Conservation (phyloP, 2,113 vertebrate genomes). For the Gila orcuttii region DNA sequence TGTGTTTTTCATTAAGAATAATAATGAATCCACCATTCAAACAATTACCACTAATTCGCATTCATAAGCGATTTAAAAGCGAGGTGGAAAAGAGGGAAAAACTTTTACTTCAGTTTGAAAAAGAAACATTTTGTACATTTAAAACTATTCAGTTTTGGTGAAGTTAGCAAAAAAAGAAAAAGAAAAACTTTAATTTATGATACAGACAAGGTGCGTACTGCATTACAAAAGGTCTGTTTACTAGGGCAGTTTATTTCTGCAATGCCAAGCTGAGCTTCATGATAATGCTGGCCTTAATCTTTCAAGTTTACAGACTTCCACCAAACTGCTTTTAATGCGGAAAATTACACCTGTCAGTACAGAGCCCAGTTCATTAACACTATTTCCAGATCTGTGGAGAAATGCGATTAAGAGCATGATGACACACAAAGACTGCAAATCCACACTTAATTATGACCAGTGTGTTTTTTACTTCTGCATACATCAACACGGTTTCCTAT, state of each 20-base stretch:
- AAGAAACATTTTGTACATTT: background rate
- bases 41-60: too few species aligned
- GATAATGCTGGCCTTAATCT: conserved; percentile 65
- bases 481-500: conserved; percentile 64
- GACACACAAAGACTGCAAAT: conserved; percentile 70
- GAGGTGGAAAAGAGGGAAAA: too few species aligned
- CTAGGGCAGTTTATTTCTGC: conserved; percentile 14
- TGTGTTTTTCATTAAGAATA: too few species aligned
- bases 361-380: conserved; percentile 80
- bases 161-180: background rate
- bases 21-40: too few species aligned
- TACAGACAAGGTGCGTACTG: background rate
- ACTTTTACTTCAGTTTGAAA: too few species aligned
- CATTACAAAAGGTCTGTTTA: conserved; percentile 32
- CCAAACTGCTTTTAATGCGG: conserved; percentile 75
- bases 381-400: conserved; percentile 75
- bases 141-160: too few species aligned
- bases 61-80: too few species aligned
- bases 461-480: conserved; percentile 64
- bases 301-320: conserved; percentile 57
- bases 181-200: background rate
- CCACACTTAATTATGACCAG: conserved; percentile 78
- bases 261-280: conserved; percentile 59
- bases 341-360: conserved; percentile 86
- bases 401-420: conserved; percentile 69